phyloP scores from a whole-genome alignment of 2,113 vertebrate genomes.

The Toxostoma redivivum region DNA sequence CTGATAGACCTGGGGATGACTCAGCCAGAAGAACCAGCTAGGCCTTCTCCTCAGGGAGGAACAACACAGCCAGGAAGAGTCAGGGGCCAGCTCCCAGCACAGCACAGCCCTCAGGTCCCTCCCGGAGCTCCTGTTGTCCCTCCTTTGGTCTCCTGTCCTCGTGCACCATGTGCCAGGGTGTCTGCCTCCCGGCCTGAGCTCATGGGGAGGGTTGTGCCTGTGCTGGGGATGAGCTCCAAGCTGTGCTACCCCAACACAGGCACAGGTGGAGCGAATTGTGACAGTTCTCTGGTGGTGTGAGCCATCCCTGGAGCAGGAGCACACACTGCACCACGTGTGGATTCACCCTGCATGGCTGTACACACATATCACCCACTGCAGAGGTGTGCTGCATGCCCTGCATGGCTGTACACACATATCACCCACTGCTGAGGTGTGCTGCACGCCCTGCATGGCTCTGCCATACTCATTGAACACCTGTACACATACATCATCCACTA shows the following conservation, averaged over 20 bases:
- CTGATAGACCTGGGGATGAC: conserved; percentile 52
- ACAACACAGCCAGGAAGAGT: not conserved
- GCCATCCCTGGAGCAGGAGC: not conserved
- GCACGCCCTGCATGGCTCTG: not conserved
- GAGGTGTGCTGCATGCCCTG: not conserved
- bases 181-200: not conserved
- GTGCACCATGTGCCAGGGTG: fast-evolving
- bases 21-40: conserved; percentile 42
- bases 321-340: fast-evolving
- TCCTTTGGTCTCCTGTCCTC: not conserved
- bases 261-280: not conserved
- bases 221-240: fast-evolving
- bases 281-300: not conserved
- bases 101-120: not conserved
- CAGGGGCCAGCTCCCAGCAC: not conserved
- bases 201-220: fast-evolving
- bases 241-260: fast-evolving
- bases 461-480: not conserved
- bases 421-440: too few species aligned
- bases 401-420: not conserved
- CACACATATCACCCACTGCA: not conserved
- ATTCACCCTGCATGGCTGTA: fast-evolving
- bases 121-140: not conserved
- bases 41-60: not conserved
- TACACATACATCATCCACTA: not conserved